Evolutionary conservation across 2,888 invertebrate genomes (phyloP).

Genomic region (Amphipyra tragopoginis): DNA sequence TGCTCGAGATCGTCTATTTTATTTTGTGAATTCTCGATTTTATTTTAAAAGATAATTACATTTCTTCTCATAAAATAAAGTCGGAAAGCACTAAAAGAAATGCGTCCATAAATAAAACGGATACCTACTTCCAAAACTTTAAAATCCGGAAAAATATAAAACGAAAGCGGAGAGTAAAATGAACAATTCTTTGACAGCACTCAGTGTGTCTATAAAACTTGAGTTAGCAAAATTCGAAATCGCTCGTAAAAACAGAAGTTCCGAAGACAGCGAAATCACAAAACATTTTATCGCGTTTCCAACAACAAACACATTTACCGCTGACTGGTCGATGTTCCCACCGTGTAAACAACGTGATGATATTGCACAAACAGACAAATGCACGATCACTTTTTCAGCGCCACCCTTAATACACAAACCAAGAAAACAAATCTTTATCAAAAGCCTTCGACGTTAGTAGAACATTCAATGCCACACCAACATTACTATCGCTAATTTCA

Average conservation of each 20-base stretch:
- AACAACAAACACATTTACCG: constrained; percentile 65
- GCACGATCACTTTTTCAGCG: constrained; percentile 59
- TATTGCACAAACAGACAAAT: constrained; percentile 61
- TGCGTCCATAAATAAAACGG: constrained; percentile 19
- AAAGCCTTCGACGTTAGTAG: constrained; percentile 6
- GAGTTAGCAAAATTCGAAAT: constrained; percentile 50
- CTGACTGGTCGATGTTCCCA: constrained; percentile 55
- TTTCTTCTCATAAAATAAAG: constrained; percentile 37
- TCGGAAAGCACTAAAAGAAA: constrained; percentile 22
- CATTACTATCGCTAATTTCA: constrained; percentile 3
- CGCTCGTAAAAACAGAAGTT: constrained; percentile 52
- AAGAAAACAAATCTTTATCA: constrained; percentile 40
- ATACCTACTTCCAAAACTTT: constrained; percentile 34
- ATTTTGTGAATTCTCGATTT: constrained; percentile 12
- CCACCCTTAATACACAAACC: constrained; percentile 42
- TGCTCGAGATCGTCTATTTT: neutral
- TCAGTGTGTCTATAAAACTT: constrained; percentile 43
- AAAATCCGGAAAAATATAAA: constrained; percentile 46
- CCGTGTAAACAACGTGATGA: constrained; percentile 62
- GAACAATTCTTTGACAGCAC: constrained; percentile 44
- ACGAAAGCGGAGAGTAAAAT: constrained; percentile 38
- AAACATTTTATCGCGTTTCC: constrained; percentile 58
- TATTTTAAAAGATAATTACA: constrained; percentile 2
- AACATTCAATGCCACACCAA: constrained; percentile 3
- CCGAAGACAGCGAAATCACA: constrained; percentile 43